Conservation (phyloP, 1,140 invertebrate genomes). For the Drosophila murphyi region DNA sequence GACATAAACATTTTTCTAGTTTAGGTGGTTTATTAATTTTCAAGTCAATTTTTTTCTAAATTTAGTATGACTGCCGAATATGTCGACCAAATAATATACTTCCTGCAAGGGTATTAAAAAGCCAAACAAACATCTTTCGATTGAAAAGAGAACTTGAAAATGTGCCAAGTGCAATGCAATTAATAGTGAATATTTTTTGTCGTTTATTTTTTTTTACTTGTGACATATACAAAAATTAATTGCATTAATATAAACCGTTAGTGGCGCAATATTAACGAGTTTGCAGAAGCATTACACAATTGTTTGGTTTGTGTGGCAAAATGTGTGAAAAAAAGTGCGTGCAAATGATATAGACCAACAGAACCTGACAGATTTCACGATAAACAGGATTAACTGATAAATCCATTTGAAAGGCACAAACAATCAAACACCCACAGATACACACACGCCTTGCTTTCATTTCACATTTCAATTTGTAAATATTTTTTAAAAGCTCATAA, state of each 20-base stretch:
- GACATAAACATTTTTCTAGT: no score
- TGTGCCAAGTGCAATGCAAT: slow-evolving; percentile 42
- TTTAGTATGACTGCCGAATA: no score
- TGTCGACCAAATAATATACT: no score
- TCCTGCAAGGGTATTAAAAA: not conserved
- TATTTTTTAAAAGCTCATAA: slow-evolving; percentile 49
- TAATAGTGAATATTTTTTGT: slow-evolving; percentile 59
- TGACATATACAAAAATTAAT: slow-evolving; percentile 69
- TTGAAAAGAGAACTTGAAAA: slow-evolving; percentile 28
- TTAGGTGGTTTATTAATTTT: no score
- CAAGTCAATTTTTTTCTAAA: no score
- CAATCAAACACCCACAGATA: not conserved
- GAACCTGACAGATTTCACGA: slow-evolving; percentile 31
- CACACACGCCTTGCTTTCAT: slow-evolving; percentile 34
- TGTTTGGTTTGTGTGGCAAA: slow-evolving; percentile 54
- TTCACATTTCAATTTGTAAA: slow-evolving; percentile 56
- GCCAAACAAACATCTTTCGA: not conserved
- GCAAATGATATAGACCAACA: slow-evolving; percentile 34
- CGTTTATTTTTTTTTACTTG: slow-evolving; percentile 40
- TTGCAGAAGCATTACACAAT: slow-evolving; percentile 50
- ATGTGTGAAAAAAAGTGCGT: slow-evolving; percentile 17
- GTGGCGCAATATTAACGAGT: not conserved
- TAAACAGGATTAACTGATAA: slow-evolving; percentile 59
- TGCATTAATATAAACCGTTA: slow-evolving; percentile 57
- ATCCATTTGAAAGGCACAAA: slow-evolving; percentile 38